Evolutionary conservation across 2,797 vertebrate genomes (phyloP).

Genomic region (Scarus forsteni): DNA sequence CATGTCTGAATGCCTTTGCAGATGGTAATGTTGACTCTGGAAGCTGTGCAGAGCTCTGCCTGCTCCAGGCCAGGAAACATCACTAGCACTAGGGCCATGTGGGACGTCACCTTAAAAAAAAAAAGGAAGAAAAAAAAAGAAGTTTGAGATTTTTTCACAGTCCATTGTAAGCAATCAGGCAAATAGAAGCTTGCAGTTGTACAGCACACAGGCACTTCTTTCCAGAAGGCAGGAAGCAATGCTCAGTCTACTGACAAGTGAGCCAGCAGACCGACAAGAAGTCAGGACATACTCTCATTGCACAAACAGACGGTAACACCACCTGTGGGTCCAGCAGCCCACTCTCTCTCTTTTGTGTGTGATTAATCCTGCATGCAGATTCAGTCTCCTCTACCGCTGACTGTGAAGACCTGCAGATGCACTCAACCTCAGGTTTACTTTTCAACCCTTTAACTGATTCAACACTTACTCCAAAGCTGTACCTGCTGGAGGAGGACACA

Average conservation of each 20-base stretch:
- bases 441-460: constrained; percentile 55
- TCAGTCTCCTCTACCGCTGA: constrained; percentile 53
- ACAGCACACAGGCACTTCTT: constrained; percentile 76
- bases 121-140: constrained; percentile 26
- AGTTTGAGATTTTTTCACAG: constrained; percentile 83
- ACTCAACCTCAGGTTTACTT: constrained; percentile 67
- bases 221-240: constrained; percentile 80
- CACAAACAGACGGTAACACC: constrained; percentile 60
- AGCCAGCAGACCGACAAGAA: constrained; percentile 70
- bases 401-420: constrained; percentile 76
- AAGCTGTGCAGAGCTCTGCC: constrained; percentile 64
- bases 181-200: constrained; percentile 81
- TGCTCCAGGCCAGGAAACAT: constrained; percentile 81
- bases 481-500: constrained; percentile 61
- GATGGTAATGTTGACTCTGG: constrained; percentile 83
- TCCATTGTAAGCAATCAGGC: constrained; percentile 86
- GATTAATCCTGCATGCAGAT: constrained; percentile 69
- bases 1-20: constrained; percentile 75
- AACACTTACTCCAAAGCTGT: constrained; percentile 50
- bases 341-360: constrained; percentile 63
- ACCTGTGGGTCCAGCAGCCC: constrained; percentile 67
- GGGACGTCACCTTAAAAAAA: constrained; percentile 75
- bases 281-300: constrained; percentile 70
- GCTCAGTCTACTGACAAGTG: constrained; percentile 74
- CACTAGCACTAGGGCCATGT: constrained; percentile 91